These are phyloP conservation scores for Trigoniulus corallinus DNA, from an alignment of 1,140 invertebrate genomes.

Conservation along the genomic window DNA sequence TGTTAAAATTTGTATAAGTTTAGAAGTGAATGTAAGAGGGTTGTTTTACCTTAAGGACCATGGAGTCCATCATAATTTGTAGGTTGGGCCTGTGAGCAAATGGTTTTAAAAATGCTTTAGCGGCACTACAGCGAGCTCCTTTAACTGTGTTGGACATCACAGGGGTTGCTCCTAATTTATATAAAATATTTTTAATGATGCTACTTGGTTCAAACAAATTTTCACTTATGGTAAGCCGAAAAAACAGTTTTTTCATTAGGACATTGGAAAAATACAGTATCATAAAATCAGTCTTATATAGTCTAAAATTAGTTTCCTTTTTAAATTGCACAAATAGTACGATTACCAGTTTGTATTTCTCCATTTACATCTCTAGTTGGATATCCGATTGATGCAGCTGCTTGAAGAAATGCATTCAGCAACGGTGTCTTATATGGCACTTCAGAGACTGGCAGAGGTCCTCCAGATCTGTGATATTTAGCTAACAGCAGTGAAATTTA, in stretches of 20 bases:
- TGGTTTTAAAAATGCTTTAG: constrained; percentile 74
- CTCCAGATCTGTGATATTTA: constrained; percentile 30
- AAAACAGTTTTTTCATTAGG: no score
- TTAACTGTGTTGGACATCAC: constrained; percentile 66
- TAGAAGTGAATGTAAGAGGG: background rate
- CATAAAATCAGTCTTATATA: background rate
- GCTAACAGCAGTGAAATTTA: no score
- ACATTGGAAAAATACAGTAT: no score
- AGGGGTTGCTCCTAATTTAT: constrained; percentile 26
- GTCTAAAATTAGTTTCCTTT: constrained; percentile 17
- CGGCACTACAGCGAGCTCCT: constrained; percentile 73
- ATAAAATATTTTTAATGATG: no score
- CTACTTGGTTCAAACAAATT: no score
- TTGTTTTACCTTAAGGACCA: background rate
- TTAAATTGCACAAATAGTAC: constrained; percentile 48
- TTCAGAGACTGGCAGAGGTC: constrained; percentile 66
- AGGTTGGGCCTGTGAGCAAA: constrained; percentile 39
- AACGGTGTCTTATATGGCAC: constrained; percentile 68
- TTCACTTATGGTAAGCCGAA: no score
- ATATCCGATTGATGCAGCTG: constrained; percentile 75
- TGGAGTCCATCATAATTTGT: background rate
- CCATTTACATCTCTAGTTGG: constrained; percentile 42
- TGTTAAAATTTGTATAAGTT: background rate
- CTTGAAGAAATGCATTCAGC: constrained; percentile 69
- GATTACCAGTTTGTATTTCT: constrained; percentile 13